Base-by-base conservation (phyloP, 2,797 vertebrate genomes). In the Myiotriccus ornatus region DNA sequence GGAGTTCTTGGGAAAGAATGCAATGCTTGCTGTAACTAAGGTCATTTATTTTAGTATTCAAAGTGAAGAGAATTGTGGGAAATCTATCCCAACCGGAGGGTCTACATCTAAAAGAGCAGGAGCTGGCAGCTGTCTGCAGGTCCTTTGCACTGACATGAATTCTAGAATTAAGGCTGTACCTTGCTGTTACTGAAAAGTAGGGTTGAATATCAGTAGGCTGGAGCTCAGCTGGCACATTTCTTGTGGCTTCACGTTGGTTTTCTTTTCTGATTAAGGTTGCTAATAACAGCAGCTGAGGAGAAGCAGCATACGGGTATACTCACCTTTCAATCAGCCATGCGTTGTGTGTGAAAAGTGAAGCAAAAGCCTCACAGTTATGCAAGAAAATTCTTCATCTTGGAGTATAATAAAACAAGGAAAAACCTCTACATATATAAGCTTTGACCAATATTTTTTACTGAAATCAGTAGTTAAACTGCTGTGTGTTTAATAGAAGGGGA, bases 11-110 rank as follows among this genome's bases (percentile, higher is more conserved):
- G 27, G 46, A 46, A 27, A 49, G 30, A 87, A 70, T 46, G n/a
- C 7, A 65, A 10, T 47, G 20, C n/a, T 82, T 0, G 0, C 25
- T 75, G 7, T 71, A 82, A 44, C 25, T 52, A 32, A 52, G 5
- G 10, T 65, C 5, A 32, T 46, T 83, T 69, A 56, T 80, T 76
- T 87, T 52, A 37, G 9, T 52, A 14, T 37, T 47, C 69, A 57
- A 89, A 82, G 55, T 32, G 7, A 78, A 84, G 18, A 69, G 47
- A 55, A 56, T 28, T n/a, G 50, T 50, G 9, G n/a, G 43, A 79
- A 76, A 76, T 76, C n/a, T 55, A 1, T 57, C 46, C 27, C 28
- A 25, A 6, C 7, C 12, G 69, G 34, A 75, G 25, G 9, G 35
- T 47, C 43, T 34, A 7, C 20, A 59, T 24, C 8, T 79, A n/a